phyloP scores from a whole-genome alignment of 1,140 invertebrate species.

The Lordiphosa mommai region DNA sequence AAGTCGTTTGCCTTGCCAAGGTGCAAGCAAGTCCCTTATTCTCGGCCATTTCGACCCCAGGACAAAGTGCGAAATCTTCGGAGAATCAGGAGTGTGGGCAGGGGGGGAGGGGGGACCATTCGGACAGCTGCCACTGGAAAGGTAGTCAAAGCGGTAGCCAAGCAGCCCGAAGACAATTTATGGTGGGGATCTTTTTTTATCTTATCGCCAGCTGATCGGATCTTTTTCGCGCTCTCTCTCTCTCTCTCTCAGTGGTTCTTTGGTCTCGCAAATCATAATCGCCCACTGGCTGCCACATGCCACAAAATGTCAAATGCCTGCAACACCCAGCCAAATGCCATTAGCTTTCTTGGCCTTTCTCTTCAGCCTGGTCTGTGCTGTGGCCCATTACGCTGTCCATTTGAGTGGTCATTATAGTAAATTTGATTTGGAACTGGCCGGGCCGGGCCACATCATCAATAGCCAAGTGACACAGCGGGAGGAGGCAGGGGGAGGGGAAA shows the following conservation, averaged over 20 bases:
- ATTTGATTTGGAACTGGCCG: slow-evolving; percentile 64
- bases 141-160: too few relatives aligned
- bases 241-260: too few relatives aligned
- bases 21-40: slow-evolving; percentile 24
- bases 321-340: slow-evolving; percentile 42
- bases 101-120: too few relatives aligned
- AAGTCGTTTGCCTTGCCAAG: slow-evolving; percentile 32
- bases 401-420: slow-evolving; percentile 73
- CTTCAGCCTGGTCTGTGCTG: slow-evolving; percentile 7
- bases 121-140: too few relatives aligned
- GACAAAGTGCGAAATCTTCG: slow-evolving; percentile 46
- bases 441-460: slow-evolving; percentile 61
- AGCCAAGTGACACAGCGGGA: slow-evolving; percentile 49
- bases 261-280: slow-evolving; percentile 19
- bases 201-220: slow-evolving; percentile 5
- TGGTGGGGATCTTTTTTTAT: too few relatives aligned
- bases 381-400: slow-evolving; percentile 70
- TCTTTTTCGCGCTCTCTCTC: too few relatives aligned
- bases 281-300: slow-evolving; percentile 25
- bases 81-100: too few relatives aligned
- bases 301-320: slow-evolving; percentile 42
- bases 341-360: slow-evolving; percentile 34
- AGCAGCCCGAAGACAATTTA: too few relatives aligned
- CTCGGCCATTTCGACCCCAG: neutral
- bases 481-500: slow-evolving; percentile 7